Conservation (phyloP, 2,113 vertebrate species). For the Entelurus aequoreus region DNA sequence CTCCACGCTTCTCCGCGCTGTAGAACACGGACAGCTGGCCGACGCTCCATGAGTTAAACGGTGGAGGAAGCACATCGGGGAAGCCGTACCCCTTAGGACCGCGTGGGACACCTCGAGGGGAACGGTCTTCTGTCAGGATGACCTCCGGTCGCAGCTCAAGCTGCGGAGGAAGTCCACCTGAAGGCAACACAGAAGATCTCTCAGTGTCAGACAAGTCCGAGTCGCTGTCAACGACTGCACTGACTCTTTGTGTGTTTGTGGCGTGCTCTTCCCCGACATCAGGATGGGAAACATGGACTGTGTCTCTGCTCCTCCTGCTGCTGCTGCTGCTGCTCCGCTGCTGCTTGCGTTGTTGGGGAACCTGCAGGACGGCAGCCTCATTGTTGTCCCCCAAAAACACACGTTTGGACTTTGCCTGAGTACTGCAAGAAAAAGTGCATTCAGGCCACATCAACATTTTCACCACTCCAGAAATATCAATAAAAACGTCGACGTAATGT, state of each 20-base stretch:
- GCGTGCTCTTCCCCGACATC: slow-evolving; percentile 9
- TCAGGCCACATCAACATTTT: too few species aligned
- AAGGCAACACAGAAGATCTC: slow-evolving; percentile 61
- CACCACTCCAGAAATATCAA: too few species aligned
- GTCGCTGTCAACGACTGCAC: slow-evolving; percentile 71
- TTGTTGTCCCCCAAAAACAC: slow-evolving; percentile 8
- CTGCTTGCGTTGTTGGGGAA: slow-evolving; percentile 7
- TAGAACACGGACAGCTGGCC: slow-evolving; percentile 73
- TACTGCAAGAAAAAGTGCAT: slow-evolving; percentile 11
- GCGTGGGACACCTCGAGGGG: slow-evolving; percentile 17
- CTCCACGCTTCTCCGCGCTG: slow-evolving; percentile 62
- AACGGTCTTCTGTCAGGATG: slow-evolving; percentile 56
- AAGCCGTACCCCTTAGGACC: slow-evolving; percentile 58
- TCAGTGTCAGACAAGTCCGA: slow-evolving; percentile 89
- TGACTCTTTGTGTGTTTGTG: neutral
- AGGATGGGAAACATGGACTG: slow-evolving; percentile 11
- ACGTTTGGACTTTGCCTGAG: slow-evolving; percentile 33
- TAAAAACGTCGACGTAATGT: too few species aligned
- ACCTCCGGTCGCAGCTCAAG: slow-evolving; percentile 84
- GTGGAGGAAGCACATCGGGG: slow-evolving; percentile 84
- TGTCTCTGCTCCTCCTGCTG: slow-evolving; percentile 19
- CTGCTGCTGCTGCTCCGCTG: slow-evolving; percentile 8
- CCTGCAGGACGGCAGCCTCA: slow-evolving; percentile 10
- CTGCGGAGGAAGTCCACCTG: slow-evolving; percentile 70
- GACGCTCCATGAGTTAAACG: slow-evolving; percentile 86